Conservation (phyloP, 2,888 invertebrate species). For the Craniophora ligustri region DNA sequence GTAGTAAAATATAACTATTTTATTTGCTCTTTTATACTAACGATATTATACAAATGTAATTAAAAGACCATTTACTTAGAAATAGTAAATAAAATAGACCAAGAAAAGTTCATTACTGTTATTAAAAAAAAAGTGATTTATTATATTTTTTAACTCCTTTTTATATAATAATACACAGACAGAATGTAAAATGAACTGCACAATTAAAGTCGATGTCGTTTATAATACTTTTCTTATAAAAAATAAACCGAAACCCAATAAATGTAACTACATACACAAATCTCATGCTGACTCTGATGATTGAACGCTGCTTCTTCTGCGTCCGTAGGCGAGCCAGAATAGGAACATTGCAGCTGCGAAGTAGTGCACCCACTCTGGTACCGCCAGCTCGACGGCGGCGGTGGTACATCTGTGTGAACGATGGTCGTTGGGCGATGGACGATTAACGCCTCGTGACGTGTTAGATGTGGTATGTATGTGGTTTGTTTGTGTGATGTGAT, state of each 20-base stretch:
- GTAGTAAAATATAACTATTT: no score
- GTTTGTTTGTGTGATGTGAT: slow-evolving; percentile 10
- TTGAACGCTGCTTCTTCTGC: slow-evolving; percentile 73
- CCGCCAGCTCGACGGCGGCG: slow-evolving; percentile 81
- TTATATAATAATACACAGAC: no score
- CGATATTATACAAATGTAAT: no score
- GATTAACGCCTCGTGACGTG: slow-evolving; percentile 34
- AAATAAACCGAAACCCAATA: slow-evolving; percentile 11
- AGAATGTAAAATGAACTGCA: no score
- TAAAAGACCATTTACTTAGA: no score
- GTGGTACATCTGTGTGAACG: slow-evolving; percentile 81
- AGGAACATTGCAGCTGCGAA: slow-evolving; percentile 79
- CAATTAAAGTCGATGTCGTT: no score
- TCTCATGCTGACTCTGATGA: slow-evolving; percentile 71
- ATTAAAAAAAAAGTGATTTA: no score
- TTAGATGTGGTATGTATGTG: slow-evolving; percentile 67
- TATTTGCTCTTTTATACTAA: no score
- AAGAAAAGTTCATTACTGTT: no score
- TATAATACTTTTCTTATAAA: neutral
- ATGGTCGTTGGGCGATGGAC: slow-evolving; percentile 53
- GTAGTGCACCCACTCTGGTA: slow-evolving; percentile 85
- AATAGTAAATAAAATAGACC: no score
- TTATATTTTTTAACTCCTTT: no score
- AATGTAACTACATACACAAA: slow-evolving; percentile 65
- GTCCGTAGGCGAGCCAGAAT: slow-evolving; percentile 78